Conservation (phyloP, 2,888 invertebrate species). For the Baronia brevicornis region DNA sequence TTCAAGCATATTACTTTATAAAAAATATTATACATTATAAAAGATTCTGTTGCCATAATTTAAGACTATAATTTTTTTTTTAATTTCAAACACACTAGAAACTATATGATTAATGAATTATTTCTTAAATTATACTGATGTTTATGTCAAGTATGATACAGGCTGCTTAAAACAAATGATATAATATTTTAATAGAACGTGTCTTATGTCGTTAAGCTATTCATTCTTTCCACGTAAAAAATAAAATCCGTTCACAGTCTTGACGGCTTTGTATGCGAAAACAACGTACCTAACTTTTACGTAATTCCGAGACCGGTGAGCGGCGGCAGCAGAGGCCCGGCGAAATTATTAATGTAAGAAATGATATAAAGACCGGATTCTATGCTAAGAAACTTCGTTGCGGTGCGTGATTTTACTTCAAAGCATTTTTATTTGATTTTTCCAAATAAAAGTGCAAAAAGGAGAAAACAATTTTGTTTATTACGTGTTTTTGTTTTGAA, state of each 20-base stretch:
- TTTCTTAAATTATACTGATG: constrained; percentile 27
- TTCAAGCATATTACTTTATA: too few relatives aligned
- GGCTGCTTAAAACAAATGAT: too few relatives aligned
- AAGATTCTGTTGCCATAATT: too few relatives aligned
- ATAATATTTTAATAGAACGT: constrained; percentile 38
- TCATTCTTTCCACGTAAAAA: constrained; percentile 65
- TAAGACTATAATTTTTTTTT: too few relatives aligned
- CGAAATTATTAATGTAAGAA: constrained; percentile 61
- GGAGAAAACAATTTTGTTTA: constrained; percentile 41
- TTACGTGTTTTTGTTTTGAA: constrained; percentile 39
- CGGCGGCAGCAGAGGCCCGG: too few relatives aligned
- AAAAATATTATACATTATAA: too few relatives aligned
- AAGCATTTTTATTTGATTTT: constrained; percentile 42
- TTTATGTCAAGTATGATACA: too few relatives aligned
- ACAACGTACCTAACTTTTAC: constrained; percentile 50
- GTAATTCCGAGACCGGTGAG: constrained; percentile 43
- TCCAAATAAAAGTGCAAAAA: constrained; percentile 43
- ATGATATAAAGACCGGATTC: constrained; percentile 52
- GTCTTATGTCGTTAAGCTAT: constrained; percentile 47
- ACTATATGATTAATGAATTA: constrained; percentile 27
- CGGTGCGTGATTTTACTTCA: constrained; percentile 57
- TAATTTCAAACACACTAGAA: too few relatives aligned
- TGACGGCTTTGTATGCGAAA: constrained; percentile 56
- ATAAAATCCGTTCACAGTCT: constrained; percentile 54
- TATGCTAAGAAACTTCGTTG: constrained; percentile 49